phyloP scores from a whole-genome alignment of 2,113 vertebrate species.

The Sylvilagus bachmani region DNA sequence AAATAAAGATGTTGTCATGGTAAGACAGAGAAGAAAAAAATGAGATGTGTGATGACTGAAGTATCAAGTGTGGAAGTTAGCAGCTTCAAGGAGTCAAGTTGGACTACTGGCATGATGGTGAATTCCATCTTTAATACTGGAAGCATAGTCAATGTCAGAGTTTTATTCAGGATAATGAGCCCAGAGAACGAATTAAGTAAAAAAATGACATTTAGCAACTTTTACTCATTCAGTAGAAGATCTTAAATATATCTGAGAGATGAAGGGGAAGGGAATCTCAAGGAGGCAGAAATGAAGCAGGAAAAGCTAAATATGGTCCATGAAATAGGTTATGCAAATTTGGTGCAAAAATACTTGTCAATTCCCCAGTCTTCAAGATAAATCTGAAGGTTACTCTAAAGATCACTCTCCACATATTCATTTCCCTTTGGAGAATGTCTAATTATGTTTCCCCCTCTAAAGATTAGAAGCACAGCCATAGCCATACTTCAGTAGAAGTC shows the following conservation, averaged over 20 bases:
- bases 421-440: neutral
- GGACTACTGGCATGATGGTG: neutral
- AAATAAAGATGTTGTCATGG: no score
- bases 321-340: neutral
- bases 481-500: neutral
- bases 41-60: neutral
- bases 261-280: neutral
- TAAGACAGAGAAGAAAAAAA: neutral
- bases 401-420: neutral
- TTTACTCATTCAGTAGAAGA: neutral
- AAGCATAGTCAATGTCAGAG: neutral
- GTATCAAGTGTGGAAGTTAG: neutral
- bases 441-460: neutral
- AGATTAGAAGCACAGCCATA: conserved; percentile 25
- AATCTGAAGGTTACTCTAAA: conserved; percentile 29
- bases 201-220: neutral
- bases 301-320: neutral
- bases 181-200: neutral
- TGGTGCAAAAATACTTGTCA: neutral
- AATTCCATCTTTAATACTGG: neutral
- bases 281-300: neutral
- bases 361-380: conserved; percentile 1
- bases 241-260: neutral
- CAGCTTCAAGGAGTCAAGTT: neutral
- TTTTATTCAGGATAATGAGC: conserved; percentile 21